A percentile compares a stretch with the other conserved stretches of the same genome.
Conservation (phyloP, 2,888 invertebrate genomes). For the Caenorhabditis zanzibari region DNA sequence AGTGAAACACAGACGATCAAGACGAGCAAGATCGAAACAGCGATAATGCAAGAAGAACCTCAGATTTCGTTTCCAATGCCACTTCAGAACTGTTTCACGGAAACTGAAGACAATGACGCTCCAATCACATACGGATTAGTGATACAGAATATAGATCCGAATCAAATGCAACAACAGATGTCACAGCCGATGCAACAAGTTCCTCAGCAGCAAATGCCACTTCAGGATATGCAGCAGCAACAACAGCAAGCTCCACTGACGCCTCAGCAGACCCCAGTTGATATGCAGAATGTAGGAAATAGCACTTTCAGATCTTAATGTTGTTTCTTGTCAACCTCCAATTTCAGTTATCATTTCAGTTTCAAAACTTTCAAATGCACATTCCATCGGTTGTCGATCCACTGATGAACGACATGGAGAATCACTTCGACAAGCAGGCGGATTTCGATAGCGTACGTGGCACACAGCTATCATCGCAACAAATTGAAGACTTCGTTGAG, state of each 20-base stretch:
- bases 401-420: constrained; percentile 66
- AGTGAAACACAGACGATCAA: constrained; percentile 68
- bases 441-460: constrained; percentile 72
- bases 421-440: constrained; percentile 53
- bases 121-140: constrained; percentile 72
- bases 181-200: constrained; percentile 10
- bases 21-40: constrained; percentile 57
- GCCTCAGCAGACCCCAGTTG: not conserved
- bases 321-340: not conserved
- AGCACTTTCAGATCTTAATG: not conserved
- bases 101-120: constrained; percentile 71
- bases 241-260: constrained; percentile 16
- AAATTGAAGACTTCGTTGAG: constrained; percentile 72
- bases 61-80: constrained; percentile 31
- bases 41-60: constrained; percentile 59
- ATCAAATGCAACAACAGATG: constrained; percentile 61
- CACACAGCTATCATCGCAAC: constrained; percentile 67
- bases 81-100: constrained; percentile 63
- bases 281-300: constrained; percentile 43
- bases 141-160: constrained; percentile 67
- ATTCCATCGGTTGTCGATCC: constrained; percentile 52
- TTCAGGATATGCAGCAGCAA: constrained; percentile 27
- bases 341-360: constrained; percentile 36
- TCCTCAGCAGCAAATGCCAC: constrained; percentile 11
- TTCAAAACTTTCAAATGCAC: constrained; percentile 60